Conservation (phyloP, 2,797 vertebrate genomes). For the Anguilla megastoma region DNA sequence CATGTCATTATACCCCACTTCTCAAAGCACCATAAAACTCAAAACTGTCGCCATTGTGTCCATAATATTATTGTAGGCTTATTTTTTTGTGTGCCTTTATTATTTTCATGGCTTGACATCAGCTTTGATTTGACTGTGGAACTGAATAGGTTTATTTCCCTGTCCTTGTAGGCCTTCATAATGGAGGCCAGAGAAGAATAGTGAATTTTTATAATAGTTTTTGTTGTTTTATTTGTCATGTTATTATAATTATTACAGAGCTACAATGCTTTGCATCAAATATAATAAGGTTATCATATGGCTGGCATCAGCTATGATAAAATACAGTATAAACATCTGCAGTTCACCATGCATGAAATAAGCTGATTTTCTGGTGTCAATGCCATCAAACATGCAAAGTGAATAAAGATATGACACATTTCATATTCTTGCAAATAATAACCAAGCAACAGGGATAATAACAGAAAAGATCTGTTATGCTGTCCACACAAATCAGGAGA, state of each 20-base stretch:
- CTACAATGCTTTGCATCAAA: background rate
- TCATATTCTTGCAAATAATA: constrained; percentile 10
- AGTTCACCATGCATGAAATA: constrained; percentile 22
- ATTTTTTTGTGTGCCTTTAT: background rate
- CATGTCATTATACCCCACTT: constrained; percentile 2
- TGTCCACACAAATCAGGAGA: background rate
- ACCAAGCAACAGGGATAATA: background rate
- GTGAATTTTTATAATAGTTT: background rate
- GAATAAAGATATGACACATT: constrained; percentile 8
- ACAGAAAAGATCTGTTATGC: constrained; percentile 11
- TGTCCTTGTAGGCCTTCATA: background rate
- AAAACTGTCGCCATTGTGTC: background rate
- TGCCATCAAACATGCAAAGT: constrained; percentile 1
- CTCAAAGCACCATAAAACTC: constrained; percentile 7
- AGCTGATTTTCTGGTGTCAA: constrained; percentile 4
- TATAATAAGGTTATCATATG: background rate
- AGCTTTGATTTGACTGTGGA: constrained; percentile 7
- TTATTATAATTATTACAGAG: background rate
- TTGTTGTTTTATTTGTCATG: background rate
- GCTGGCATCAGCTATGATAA: background rate
- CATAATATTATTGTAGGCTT: background rate
- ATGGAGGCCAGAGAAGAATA: background rate
- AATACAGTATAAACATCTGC: constrained; percentile 10
- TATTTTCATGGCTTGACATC: background rate
- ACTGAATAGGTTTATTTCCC: background rate